phyloP scores from a whole-genome alignment of 2,113 vertebrate genomes.

The Tiliqua scincoides region DNA sequence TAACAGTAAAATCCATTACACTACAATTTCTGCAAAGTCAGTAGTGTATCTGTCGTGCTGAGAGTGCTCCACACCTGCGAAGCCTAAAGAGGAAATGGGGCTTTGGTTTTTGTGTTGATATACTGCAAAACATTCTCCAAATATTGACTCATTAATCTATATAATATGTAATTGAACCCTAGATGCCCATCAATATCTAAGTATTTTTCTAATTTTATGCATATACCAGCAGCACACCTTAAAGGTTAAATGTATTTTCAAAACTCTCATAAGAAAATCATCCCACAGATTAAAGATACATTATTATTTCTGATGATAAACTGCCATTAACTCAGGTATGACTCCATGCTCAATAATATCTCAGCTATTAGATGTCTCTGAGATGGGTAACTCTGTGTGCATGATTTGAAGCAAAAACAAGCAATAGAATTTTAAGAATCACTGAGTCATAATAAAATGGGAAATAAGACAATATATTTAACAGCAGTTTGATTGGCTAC shows the following conservation, averaged over 20 bases:
- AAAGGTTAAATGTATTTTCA: constrained; percentile 20
- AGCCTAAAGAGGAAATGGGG: not conserved
- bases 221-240: not conserved
- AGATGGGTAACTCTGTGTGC: constrained; percentile 18
- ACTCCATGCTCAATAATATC: constrained; percentile 29
- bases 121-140: not conserved
- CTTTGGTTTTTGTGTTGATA: not conserved
- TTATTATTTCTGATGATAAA: constrained; percentile 6
- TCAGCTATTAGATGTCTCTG: constrained; percentile 1
- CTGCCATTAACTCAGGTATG: not conserved
- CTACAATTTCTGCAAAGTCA: not conserved
- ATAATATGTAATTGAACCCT: constrained; percentile 1
- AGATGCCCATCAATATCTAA: not conserved
- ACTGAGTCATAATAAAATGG: constrained; percentile 43
- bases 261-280: constrained; percentile 10
- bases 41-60: not conserved
- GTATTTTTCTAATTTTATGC: constrained; percentile 1
- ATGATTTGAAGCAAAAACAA: constrained; percentile 51
- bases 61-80: not conserved
- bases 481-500: not conserved
- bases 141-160: not conserved
- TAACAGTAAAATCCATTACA: not conserved
- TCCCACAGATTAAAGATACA: constrained; percentile 10
- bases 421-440: constrained; percentile 46
- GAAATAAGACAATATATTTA: constrained; percentile 54